Evolutionary conservation across 2,888 invertebrate genomes (phyloP), one percentile per base, ranked within the genome.

Genomic region (Epinotia bilunana): DNA sequence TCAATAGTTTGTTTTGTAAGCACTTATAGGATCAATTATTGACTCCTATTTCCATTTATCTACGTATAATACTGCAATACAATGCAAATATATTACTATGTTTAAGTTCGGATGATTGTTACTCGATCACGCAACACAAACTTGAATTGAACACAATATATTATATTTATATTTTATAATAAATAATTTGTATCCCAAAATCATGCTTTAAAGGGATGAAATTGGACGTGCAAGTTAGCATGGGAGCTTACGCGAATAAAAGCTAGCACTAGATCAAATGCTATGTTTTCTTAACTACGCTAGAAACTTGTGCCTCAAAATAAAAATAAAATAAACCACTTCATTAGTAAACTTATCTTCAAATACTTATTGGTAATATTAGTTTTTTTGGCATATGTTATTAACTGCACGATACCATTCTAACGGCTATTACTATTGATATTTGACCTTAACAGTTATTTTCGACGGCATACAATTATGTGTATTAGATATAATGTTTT

Each of bases 381-480:
- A 11, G 18, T 57, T 18, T 63, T 53, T 43, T 49, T 57, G 16
- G 11, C 16, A 53, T 43, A 43, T 43, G n/a, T 63, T 72, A 43
- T 23, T 43, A 16, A 11, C 62, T 63, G 46, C 20, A 69, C 43
- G 64, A 64, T 70, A 71, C 58, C 13, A 61, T 71, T 65, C 60
- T n/a, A 58, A 71, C 58, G 49, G 53, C 53, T 18, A 43, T 74
- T 74, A 74, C 64, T 74, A 74, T 74, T 74, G 53, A 71, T 70
- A 70, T 71, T 70, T 74, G 74, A 74, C 74, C 74, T 74, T 74
- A 74, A 74, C 70, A 70, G 64, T 58, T 65, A 74, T 74, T 74
- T 74, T 74, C 70, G 70, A 60, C 69, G 64, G 64, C 70, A 23
- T 74, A 70, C 70, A 71, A 74, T 74, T 74, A 74, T 74, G 63